Evolutionary conservation across 2,113 vertebrate genomes (phyloP).

Genomic region (Peucedramus taeniatus): DNA sequence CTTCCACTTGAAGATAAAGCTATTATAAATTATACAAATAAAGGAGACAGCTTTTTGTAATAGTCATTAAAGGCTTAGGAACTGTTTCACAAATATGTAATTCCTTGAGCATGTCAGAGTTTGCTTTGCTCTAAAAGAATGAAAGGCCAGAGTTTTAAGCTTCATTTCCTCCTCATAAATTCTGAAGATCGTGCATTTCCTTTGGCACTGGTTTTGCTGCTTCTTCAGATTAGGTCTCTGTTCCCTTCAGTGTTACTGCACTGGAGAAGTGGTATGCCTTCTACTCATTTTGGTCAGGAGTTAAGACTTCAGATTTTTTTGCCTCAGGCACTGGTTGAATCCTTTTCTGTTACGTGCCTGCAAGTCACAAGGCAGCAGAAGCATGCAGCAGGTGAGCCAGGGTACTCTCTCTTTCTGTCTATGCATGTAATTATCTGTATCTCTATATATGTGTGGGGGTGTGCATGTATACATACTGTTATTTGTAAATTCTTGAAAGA

Average conservation of each 20-base stretch:
- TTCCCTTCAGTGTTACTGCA: background rate
- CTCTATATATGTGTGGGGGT: background rate
- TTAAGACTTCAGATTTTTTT: constrained; percentile 14
- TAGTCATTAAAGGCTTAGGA: background rate
- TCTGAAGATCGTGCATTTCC: background rate
- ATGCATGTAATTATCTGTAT: background rate
- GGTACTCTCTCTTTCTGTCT: background rate
- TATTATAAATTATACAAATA: background rate
- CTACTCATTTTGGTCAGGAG: background rate
- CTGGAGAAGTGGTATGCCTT: background rate
- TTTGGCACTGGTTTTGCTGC: constrained; percentile 14
- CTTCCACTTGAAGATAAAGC: background rate
- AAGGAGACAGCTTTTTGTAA: background rate
- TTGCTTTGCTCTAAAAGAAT: constrained; percentile 1
- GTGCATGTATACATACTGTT: background rate
- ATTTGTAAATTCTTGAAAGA: background rate
- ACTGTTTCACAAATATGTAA: background rate
- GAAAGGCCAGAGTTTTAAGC: background rate
- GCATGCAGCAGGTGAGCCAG: background rate
- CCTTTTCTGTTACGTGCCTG: background rate
- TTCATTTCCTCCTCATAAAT: constrained; percentile 6
- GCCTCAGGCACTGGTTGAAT: background rate
- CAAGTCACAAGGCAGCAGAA: background rate
- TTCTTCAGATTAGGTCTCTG: background rate
- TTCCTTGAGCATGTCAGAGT: background rate